Percentiles rank a stretch among this genome's conserved stretches.
Evolutionary conservation across 2,888 invertebrate species (phyloP).

Genomic region (Apamea crenata): DNA sequence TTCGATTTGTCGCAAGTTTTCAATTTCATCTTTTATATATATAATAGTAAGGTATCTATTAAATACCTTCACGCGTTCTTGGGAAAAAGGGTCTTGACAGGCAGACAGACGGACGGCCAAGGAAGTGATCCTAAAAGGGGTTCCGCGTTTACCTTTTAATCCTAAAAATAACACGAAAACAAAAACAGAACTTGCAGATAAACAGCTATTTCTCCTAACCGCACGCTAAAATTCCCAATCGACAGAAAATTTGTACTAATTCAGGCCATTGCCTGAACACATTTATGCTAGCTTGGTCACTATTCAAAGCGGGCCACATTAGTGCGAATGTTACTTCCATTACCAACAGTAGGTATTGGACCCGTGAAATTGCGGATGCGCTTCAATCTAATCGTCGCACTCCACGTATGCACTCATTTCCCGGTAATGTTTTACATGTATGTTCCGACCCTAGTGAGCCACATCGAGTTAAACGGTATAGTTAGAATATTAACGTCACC

Average conservation of each 20-base stretch:
- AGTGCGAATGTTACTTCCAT: neutral
- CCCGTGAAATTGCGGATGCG: slow-evolving; percentile 37
- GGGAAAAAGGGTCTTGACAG: neutral
- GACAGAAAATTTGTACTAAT: slow-evolving; percentile 31
- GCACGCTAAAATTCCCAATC: neutral
- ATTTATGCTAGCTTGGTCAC: slow-evolving; percentile 14
- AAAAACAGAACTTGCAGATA: too few species aligned
- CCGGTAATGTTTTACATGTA: neutral
- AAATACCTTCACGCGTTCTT: neutral
- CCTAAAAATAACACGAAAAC: neutral
- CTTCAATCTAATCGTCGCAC: slow-evolving; percentile 41
- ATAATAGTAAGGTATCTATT: too few species aligned
- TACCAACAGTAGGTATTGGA: neutral
- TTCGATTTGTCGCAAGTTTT: too few species aligned
- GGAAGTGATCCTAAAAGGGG: neutral
- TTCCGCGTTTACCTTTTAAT: neutral
- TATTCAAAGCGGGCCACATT: slow-evolving; percentile 14
- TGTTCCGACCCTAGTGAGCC: neutral
- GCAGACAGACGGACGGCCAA: neutral
- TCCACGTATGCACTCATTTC: slow-evolving; percentile 28
- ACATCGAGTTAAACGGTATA: neutral
- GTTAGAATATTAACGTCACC: neutral
- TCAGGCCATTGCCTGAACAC: slow-evolving; percentile 10
- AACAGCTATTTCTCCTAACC: neutral
- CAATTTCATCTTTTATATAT: too few species aligned